These are phyloP conservation scores for Benitochromis conjunctus DNA, from an alignment of 2,113 vertebrate species.

Conservation along the genomic window DNA sequence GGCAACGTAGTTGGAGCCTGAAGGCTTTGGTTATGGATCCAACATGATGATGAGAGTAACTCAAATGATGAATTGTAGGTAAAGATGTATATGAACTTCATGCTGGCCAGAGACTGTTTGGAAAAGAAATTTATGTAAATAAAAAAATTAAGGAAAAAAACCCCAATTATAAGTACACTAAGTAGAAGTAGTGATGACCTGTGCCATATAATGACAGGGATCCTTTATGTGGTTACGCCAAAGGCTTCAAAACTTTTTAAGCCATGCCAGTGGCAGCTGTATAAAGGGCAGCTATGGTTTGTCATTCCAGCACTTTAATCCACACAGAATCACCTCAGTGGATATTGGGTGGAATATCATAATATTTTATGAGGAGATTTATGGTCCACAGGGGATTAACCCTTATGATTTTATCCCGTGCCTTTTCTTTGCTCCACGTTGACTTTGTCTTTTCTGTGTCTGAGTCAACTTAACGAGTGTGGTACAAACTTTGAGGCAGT, in stretches of 20 bases:
- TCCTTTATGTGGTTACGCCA: not conserved
- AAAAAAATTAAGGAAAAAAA: rapidly evolving
- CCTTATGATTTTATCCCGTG: not conserved
- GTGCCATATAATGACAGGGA: not conserved
- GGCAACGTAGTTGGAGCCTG: not conserved
- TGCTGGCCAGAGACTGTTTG: not conserved
- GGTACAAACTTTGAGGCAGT: not conserved
- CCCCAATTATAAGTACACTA: not conserved
- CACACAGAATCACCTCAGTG: not conserved
- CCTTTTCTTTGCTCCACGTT: not conserved
- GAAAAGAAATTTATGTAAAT: not conserved
- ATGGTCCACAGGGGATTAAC: not conserved
- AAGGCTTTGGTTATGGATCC: not conserved
- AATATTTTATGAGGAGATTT: not conserved
- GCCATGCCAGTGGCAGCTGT: not conserved
- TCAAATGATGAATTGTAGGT: not conserved
- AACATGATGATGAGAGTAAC: not conserved
- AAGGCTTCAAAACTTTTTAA: not conserved
- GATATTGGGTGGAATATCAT: not conserved
- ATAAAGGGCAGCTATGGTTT: not conserved
- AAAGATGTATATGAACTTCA: not conserved
- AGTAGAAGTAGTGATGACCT: not conserved
- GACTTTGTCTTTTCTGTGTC: not conserved
- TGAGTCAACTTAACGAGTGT: not conserved
- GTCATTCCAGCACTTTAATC: not conserved